Evolutionary conservation across 2,888 invertebrate genomes (phyloP), one percentile per base, ranked within the genome.

Genomic region (Nesidiocoris tenuis): DNA sequence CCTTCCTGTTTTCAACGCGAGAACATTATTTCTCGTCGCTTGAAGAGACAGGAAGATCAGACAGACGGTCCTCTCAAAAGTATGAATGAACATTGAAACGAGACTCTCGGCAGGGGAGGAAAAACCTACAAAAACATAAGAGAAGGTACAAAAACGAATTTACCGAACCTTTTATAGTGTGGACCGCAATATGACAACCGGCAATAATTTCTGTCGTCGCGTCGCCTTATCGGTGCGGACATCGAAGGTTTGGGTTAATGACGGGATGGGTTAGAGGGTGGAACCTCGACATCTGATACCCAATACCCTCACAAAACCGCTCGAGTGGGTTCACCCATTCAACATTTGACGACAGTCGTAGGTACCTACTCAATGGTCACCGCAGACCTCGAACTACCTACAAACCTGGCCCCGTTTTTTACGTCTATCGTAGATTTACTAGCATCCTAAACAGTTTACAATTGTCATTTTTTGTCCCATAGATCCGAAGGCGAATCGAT

Each of bases 161-260:
- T 39, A 7, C 39, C 12, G 12, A 39, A 39, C 39, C 39, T 39
- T 39, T 39, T 39, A n/a, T n/a, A n/a, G n/a, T n/a, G 39, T 39
- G 12, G 12, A 39, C 59, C 70, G 70, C 70, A 70, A 70, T 70
- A 70, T 70, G 70, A 70, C 70, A 70, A 70, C 59, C 70, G 70
- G 70, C 24, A 59, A 70, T 70, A 70, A n/a, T 70, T 70, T 70
- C 70, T 70, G 70, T 70, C 70, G 57, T 21, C 25, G 70, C 5
- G 39, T 39, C 39, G 39, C 39, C n/a, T 39, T 39, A 39, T 39
- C 39, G 39, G 39, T n/a, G n/a, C 39, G 12, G 12, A 39, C 39
- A 39, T 39, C 39, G 5, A 39, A 12, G 39, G 39, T 39, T 12
- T 3, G 12, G 39, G 39, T 39, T 39, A 39, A 39, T 39, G 39